phyloP scores from a whole-genome alignment of 2,888 invertebrate species.

The Platynereis dumerilii region DNA sequence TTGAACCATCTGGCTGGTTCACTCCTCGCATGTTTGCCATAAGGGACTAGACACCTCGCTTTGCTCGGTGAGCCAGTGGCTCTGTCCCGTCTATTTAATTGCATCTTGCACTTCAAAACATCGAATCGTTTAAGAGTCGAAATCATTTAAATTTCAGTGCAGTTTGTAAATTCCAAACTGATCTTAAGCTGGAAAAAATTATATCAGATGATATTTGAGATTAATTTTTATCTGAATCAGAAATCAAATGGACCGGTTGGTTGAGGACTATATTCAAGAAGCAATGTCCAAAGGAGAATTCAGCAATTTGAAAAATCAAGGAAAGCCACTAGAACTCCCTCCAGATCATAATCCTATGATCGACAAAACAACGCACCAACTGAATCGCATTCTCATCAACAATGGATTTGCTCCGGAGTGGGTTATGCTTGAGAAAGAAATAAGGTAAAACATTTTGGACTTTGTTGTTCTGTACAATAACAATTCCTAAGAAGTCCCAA shows the following conservation, averaged over 20 bases:
- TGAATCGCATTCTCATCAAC: slow-evolving; percentile 84
- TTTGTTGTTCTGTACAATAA: neutral
- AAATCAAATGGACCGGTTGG: slow-evolving; percentile 82
- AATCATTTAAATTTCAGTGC: neutral
- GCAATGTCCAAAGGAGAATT: slow-evolving; percentile 90
- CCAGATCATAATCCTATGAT: slow-evolving; percentile 81
- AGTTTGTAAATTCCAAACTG: too few relatives aligned
- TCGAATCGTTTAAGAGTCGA: neutral
- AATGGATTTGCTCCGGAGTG: slow-evolving; percentile 91
- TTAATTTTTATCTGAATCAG: slow-evolving; percentile 19
- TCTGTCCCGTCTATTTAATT: too few relatives aligned
- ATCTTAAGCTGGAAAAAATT: too few relatives aligned
- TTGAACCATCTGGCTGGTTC: too few relatives aligned
- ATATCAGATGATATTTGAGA: too few relatives aligned
- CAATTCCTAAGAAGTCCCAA: too few relatives aligned
- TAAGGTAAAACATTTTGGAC: slow-evolving; percentile 72
- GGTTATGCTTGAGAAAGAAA: slow-evolving; percentile 86
- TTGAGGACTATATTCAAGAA: slow-evolving; percentile 90
- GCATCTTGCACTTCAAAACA: neutral
- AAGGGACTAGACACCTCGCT: too few relatives aligned
- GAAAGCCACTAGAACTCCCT: slow-evolving; percentile 77
- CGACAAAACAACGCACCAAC: slow-evolving; percentile 85
- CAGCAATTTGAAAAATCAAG: slow-evolving; percentile 80
- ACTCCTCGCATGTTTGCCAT: too few relatives aligned
- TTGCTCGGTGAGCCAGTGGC: too few relatives aligned